Conservation (phyloP, 2,113 vertebrate species). For the Mungos mungo region DNA sequence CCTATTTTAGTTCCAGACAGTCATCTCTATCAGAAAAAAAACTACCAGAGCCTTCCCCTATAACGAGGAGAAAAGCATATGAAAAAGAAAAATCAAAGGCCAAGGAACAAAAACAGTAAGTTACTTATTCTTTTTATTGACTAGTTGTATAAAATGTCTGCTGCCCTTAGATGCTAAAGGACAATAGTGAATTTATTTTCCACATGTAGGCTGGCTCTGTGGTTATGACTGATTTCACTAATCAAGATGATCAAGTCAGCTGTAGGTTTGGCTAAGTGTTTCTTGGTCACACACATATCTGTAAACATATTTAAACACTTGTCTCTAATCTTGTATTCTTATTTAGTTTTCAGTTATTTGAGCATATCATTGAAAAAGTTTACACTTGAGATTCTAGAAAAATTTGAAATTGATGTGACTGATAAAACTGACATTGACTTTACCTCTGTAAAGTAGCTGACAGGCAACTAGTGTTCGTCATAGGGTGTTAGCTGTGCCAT, state of each 20-base stretch:
- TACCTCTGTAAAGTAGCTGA: not conserved
- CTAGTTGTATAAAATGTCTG: not conserved
- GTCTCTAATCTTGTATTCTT: not conserved
- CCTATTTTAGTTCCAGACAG: conserved; percentile 86
- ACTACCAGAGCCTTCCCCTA: conserved; percentile 93
- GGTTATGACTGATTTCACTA: not conserved
- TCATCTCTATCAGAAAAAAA: conserved; percentile 89
- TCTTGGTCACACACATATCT: not conserved
- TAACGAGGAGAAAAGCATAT: conserved; percentile 93
- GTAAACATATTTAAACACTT: not conserved
- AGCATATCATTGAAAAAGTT: not conserved
- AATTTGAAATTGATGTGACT: conserved; percentile 5
- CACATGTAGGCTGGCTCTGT: not conserved
- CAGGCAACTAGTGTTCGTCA: not conserved
- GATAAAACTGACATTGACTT: not conserved
- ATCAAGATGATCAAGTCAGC: not conserved
- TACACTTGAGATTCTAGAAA: not conserved
- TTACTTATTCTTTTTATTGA: not conserved
- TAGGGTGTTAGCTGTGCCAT: not conserved
- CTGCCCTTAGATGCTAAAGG: not conserved
- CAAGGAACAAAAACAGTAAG: conserved; percentile 98
- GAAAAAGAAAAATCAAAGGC: conserved; percentile 94
- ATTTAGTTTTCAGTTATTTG: not conserved
- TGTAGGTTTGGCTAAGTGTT: not conserved
- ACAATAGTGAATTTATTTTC: not conserved